Conservation (phyloP, 2,113 vertebrate species). For the Paramormyrops kingsleyae region DNA sequence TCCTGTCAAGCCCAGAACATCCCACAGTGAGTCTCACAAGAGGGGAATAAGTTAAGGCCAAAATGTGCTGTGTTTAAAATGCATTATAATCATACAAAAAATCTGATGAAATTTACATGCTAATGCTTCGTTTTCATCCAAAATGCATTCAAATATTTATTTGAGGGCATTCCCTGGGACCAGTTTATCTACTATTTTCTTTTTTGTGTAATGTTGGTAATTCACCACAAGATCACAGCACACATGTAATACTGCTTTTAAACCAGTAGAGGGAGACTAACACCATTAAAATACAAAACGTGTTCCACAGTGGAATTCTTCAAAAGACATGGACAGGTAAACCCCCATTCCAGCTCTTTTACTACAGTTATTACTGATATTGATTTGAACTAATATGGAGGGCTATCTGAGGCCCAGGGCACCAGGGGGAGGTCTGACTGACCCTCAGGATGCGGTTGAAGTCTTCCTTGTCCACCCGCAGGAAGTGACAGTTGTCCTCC, state of each 20-base stretch:
- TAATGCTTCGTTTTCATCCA: not conserved
- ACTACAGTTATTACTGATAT: not conserved
- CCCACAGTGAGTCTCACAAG: not conserved
- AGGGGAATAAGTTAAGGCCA: not conserved
- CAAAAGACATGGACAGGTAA: not conserved
- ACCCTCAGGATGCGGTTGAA: slow-evolving; percentile 96
- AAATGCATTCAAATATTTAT: not conserved
- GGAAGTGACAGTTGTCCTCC: slow-evolving; percentile 96
- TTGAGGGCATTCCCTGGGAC: not conserved
- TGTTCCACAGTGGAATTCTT: not conserved
- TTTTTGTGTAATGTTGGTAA: not conserved
- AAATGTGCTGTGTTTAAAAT: not conserved
- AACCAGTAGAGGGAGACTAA: slow-evolving; percentile 50
- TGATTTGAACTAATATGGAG: not conserved
- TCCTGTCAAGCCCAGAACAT: slow-evolving; percentile 64
- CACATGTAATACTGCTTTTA: slow-evolving; percentile 26
- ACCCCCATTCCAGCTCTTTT: not conserved
- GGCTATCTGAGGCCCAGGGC: not conserved
- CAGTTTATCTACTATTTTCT: not conserved
- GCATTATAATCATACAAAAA: not conserved
- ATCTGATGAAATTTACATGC: not conserved
- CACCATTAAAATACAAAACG: not conserved
- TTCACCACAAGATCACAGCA: not conserved
- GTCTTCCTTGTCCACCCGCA: slow-evolving; percentile 96
- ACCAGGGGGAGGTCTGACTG: slow-evolving; percentile 39